A percentile compares a stretch with the other conserved stretches of the same genome.
Conservation (phyloP, 2,113 vertebrate genomes). For the Sula dactylatra region DNA sequence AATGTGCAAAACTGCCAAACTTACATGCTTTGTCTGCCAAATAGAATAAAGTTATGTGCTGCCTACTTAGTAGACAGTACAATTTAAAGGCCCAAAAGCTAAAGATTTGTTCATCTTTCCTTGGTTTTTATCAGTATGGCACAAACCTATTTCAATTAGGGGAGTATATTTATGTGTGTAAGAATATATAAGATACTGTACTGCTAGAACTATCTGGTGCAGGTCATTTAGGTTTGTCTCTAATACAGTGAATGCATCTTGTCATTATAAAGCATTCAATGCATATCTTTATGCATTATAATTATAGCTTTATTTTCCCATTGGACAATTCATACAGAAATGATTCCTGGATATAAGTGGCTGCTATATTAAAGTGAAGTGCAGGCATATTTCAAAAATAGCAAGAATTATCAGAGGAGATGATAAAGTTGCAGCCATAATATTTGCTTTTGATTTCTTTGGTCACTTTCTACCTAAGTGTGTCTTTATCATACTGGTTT, state of each 20-base stretch:
- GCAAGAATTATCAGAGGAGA: background rate
- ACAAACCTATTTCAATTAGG: background rate
- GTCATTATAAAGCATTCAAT: background rate
- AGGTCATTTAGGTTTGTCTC: background rate
- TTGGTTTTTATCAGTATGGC: background rate
- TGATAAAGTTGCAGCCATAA: background rate
- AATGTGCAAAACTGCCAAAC: background rate
- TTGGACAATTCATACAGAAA: background rate
- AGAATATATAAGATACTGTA: background rate
- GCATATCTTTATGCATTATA: background rate
- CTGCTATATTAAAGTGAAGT: background rate
- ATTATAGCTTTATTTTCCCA: background rate
- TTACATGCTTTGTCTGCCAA: background rate
- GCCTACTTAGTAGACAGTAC: background rate
- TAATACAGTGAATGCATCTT: background rate
- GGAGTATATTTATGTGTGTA: background rate
- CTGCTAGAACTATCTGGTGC: background rate
- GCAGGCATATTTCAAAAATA: background rate
- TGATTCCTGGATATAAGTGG: background rate
- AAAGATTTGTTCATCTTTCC: background rate
- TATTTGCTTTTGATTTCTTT: background rate
- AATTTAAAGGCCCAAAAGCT: background rate
- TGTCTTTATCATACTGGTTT: background rate
- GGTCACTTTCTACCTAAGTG: background rate
- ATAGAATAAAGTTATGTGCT: background rate